These are phyloP conservation scores for Heliangelus exortis DNA, from an alignment of 2,797 vertebrate genomes.

Conservation along the genomic window DNA sequence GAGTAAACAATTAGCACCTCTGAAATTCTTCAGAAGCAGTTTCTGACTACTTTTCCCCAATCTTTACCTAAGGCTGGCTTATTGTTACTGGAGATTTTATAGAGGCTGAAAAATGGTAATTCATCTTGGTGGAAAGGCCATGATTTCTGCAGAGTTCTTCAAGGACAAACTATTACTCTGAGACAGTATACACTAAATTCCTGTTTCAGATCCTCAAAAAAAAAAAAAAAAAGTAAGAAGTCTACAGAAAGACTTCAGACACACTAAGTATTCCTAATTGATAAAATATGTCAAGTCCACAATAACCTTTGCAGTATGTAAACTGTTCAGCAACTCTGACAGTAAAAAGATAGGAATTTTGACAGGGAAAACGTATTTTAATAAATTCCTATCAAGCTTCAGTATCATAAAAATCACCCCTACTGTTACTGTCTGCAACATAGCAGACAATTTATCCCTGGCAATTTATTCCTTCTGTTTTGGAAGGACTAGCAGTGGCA, in stretches of 20 bases:
- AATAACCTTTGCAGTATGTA: fast-evolving
- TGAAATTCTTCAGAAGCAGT: neutral
- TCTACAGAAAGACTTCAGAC: neutral
- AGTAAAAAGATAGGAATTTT: neutral
- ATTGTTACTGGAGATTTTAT: neutral
- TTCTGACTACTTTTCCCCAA: neutral
- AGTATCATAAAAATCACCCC: neutral
- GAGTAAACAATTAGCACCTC: neutral
- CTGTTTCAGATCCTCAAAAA: neutral
- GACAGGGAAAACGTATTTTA: neutral
- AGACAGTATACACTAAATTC: neutral
- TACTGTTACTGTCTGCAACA: neutral
- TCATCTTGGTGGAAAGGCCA: neutral
- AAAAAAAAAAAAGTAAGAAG: too few relatives aligned
- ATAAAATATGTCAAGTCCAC: neutral
- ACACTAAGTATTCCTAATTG: neutral
- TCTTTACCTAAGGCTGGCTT: neutral
- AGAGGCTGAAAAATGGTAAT: neutral
- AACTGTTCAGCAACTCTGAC: neutral
- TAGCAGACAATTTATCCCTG: neutral
- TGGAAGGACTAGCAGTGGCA: neutral
- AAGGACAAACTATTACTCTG: neutral
- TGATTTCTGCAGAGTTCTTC: neutral
- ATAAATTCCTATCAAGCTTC: neutral
- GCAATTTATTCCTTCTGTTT: neutral